phyloP scores from a whole-genome alignment of 1,140 invertebrate species.

The Mya arenaria region DNA sequence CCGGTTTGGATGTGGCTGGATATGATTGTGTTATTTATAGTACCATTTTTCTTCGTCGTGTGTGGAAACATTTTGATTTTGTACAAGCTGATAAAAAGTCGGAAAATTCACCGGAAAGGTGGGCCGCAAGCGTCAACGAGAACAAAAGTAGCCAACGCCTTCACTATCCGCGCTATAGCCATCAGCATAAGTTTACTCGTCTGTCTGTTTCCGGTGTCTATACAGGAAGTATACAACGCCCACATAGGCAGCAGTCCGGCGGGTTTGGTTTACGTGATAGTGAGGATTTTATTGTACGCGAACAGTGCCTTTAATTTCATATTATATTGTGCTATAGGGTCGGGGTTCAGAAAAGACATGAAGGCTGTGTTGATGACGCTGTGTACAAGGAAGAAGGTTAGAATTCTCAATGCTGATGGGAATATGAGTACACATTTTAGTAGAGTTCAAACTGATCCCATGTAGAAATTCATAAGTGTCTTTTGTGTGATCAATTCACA shows the following conservation, averaged over 20 bases:
- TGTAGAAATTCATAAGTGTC: no score
- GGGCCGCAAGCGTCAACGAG: background rate
- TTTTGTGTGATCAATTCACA: no score
- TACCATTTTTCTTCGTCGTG: slow-evolving; percentile 26
- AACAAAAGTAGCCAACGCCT: slow-evolving; percentile 18
- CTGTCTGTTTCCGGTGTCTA: slow-evolving; percentile 8
- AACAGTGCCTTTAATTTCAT: slow-evolving; percentile 45
- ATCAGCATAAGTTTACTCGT: slow-evolving; percentile 36
- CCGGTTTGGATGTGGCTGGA: slow-evolving; percentile 39
- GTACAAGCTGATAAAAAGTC: slow-evolving; percentile 30
- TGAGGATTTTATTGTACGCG: slow-evolving; percentile 31
- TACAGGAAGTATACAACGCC: background rate
- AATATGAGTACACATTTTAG: no score
- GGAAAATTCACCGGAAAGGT: background rate
- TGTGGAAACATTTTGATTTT: slow-evolving; percentile 23
- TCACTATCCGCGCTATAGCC: slow-evolving; percentile 35
- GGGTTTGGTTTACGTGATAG: background rate
- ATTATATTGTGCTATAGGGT: slow-evolving; percentile 40
- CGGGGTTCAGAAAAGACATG: slow-evolving; percentile 40
- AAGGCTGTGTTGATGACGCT: background rate
- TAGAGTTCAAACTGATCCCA: no score
- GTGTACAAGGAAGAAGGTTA: background rate
- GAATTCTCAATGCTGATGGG: background rate
- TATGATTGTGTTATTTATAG: slow-evolving; percentile 13
- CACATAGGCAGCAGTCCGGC: background rate